These are phyloP conservation scores for Muntiacus muntjak DNA, from an alignment of 2,113 vertebrate genomes.

Conservation along the genomic window DNA sequence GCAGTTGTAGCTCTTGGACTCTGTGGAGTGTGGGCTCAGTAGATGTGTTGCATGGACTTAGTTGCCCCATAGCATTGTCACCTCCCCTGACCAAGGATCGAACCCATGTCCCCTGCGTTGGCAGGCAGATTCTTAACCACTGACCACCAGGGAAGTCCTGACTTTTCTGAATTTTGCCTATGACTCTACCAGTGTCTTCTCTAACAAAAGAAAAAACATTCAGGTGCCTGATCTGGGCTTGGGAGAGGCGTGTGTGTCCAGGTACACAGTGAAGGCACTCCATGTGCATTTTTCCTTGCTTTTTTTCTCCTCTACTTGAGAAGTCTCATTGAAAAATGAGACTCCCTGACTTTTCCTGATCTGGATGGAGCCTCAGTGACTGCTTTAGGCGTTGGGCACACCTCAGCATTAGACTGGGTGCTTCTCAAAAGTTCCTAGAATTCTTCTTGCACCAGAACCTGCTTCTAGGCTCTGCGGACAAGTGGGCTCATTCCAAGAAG, in stretches of 20 bases:
- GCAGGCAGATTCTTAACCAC: not conserved
- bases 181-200: not conserved
- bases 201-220: not conserved
- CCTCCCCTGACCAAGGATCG: not conserved
- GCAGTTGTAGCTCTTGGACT: not conserved
- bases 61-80: not conserved
- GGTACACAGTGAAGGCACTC: not conserved
- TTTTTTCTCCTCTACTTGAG: not conserved
- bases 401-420: not conserved
- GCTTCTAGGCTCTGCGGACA: not conserved
- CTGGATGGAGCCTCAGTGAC: not conserved
- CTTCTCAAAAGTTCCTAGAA: not conserved
- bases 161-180: not conserved
- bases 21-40: not conserved
- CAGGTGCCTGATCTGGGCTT: no score
- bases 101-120: not conserved
- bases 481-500: not conserved
- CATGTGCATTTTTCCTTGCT: not conserved
- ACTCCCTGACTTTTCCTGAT: not conserved
- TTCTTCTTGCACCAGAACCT: rapidly evolving
- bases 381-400: rapidly evolving
- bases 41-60: not conserved
- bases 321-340: not conserved
- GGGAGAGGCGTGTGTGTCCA: not conserved
- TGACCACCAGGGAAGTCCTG: not conserved